These are phyloP conservation scores for Podarcis raffonei DNA, from an alignment of 2,113 vertebrate species.

Conservation along the genomic window DNA sequence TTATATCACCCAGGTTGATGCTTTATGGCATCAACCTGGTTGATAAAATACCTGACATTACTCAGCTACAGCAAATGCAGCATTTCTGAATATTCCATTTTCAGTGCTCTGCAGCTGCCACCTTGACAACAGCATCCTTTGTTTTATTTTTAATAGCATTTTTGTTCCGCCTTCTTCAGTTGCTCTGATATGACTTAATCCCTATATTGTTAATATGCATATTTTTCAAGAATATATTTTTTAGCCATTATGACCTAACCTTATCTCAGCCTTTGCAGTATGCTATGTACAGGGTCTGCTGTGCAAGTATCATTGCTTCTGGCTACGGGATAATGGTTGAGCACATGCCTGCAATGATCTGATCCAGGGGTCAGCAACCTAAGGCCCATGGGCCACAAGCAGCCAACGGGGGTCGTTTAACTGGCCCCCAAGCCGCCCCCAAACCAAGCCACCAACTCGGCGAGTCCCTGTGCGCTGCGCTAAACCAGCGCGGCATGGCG, in stretches of 20 bases:
- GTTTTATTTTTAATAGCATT: not conserved
- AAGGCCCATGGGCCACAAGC: no score
- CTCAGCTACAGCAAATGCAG: not conserved
- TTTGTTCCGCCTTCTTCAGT: no score
- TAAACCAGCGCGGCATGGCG: fast-evolving
- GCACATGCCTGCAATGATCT: not conserved
- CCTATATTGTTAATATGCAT: no score
- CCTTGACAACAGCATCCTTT: not conserved
- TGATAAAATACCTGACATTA: not conserved
- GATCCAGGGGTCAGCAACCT: not conserved
- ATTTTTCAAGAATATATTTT: not conserved
- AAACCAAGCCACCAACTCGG: no score
- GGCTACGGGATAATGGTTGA: not conserved
- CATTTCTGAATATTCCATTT: not conserved
- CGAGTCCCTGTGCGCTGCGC: no score
- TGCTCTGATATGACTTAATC: no score
- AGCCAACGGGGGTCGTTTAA: no score
- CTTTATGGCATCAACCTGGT: not conserved
- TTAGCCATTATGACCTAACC: not conserved
- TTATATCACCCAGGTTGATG: no score
- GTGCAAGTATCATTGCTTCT: no score
- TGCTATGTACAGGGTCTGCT: not conserved
- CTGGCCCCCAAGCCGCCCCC: no score
- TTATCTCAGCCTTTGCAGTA: not conserved
- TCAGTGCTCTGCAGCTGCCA: not conserved